Evolutionary conservation across 2,888 invertebrate genomes (phyloP).

Genomic region (Pseudanteris insignis): DNA sequence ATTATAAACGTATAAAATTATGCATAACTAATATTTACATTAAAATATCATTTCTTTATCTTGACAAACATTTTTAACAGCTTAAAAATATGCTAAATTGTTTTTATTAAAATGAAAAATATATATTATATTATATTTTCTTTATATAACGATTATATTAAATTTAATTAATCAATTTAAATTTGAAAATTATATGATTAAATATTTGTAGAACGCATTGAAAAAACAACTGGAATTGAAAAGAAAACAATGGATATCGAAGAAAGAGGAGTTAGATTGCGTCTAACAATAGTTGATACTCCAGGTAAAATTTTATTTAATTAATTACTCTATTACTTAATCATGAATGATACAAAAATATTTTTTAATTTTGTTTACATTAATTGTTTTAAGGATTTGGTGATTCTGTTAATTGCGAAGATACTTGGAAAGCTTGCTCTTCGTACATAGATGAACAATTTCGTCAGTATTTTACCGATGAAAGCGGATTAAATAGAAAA

Average conservation of each 20-base stretch:
- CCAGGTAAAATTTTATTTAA: slow-evolving; percentile 72
- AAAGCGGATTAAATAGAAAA: slow-evolving; percentile 92
- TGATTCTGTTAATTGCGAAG: slow-evolving; percentile 91
- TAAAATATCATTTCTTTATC: too few relatives aligned
- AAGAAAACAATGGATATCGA: slow-evolving; percentile 91
- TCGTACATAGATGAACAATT: slow-evolving; percentile 92
- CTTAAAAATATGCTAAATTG: too few relatives aligned
- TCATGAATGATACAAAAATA: too few relatives aligned
- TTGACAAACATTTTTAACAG: too few relatives aligned
- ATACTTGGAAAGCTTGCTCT: slow-evolving; percentile 91
- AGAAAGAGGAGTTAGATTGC: slow-evolving; percentile 88
- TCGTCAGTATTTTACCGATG: slow-evolving; percentile 81
- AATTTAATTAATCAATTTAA: neutral
- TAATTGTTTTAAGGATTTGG: slow-evolving; percentile 87
- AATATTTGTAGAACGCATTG: slow-evolving; percentile 68
- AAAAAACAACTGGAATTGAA: slow-evolving; percentile 72
- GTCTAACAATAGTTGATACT: slow-evolving; percentile 92
- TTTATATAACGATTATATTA: too few relatives aligned
- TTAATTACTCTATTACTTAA: neutral
- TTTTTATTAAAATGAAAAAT: too few relatives aligned
- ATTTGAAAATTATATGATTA: neutral
- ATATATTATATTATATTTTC: too few relatives aligned
- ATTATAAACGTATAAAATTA: too few relatives aligned
- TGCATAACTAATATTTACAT: too few relatives aligned
- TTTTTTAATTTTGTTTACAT: too few relatives aligned